phyloP scores from a whole-genome alignment of 2,113 vertebrate species.

The Rhegmatorhina hoffmannsi region DNA sequence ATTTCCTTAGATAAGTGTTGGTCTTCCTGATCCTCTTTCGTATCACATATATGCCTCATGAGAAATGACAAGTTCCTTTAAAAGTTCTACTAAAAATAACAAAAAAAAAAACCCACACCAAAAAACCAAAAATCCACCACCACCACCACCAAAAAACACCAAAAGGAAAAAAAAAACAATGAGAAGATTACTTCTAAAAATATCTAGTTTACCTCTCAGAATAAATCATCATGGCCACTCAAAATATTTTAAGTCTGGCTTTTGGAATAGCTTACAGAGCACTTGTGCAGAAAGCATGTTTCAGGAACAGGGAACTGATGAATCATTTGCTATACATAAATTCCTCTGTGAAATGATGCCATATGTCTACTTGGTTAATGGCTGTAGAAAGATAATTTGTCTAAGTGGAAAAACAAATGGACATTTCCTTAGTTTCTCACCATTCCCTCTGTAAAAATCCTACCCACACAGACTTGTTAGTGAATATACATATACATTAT shows the following conservation, averaged over 20 bases:
- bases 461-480: background rate
- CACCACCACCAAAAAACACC: background rate
- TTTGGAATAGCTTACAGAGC: background rate
- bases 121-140: background rate
- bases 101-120: no score
- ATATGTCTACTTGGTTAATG: background rate
- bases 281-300: background rate
- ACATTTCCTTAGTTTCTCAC: background rate
- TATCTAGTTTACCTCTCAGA: background rate
- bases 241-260: background rate
- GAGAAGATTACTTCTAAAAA: background rate
- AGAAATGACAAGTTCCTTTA: background rate
- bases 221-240: background rate
- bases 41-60: background rate
- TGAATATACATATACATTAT: background rate
- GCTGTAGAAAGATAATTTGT: background rate
- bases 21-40: background rate
- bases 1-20: background rate
- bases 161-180: background rate
- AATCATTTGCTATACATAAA: background rate
- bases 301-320: background rate
- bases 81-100: background rate
- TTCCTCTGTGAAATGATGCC: background rate
- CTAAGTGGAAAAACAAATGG: background rate
- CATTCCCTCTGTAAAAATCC: background rate